phyloP scores from a whole-genome alignment of 2,113 vertebrate genomes.

The Nycticryphes semicollaris region DNA sequence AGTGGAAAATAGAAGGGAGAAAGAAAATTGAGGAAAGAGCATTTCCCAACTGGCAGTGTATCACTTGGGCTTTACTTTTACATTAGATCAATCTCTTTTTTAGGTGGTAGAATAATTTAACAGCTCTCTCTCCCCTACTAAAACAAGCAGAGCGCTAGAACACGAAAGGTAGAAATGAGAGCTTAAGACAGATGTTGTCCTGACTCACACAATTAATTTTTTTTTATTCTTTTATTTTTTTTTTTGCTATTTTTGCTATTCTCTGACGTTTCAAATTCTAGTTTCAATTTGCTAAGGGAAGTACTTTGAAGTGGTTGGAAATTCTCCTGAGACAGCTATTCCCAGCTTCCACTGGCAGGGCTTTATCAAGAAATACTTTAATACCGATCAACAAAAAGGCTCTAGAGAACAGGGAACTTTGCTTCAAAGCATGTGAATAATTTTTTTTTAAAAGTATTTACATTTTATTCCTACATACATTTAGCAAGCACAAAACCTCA shows the following conservation, averaged over 20 bases:
- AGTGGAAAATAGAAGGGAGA: not conserved
- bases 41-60: not conserved
- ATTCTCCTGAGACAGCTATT: constrained; percentile 3
- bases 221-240: not conserved
- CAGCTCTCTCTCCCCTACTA: not conserved
- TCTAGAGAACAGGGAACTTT: not conserved
- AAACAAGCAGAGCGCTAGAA: not conserved
- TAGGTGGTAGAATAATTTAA: not conserved
- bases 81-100: not conserved
- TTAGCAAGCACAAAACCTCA: not conserved
- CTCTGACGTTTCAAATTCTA: not conserved
- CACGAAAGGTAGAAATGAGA: not conserved
- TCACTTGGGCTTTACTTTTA: not conserved
- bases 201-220: not conserved
- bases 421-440: not conserved
- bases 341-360: not conserved
- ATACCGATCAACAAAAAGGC: not conserved
- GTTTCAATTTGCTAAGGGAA: constrained; percentile 28
- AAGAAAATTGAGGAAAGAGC: not conserved
- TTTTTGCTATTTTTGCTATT: not conserved
- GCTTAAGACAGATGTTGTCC: not conserved
- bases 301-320: constrained; percentile 17
- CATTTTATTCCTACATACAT: not conserved
- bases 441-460: not conserved
- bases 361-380: constrained; percentile 27